Evolutionary conservation across 2,113 vertebrate species (phyloP).

Genomic region (Ptychochromis oligacanthus): DNA sequence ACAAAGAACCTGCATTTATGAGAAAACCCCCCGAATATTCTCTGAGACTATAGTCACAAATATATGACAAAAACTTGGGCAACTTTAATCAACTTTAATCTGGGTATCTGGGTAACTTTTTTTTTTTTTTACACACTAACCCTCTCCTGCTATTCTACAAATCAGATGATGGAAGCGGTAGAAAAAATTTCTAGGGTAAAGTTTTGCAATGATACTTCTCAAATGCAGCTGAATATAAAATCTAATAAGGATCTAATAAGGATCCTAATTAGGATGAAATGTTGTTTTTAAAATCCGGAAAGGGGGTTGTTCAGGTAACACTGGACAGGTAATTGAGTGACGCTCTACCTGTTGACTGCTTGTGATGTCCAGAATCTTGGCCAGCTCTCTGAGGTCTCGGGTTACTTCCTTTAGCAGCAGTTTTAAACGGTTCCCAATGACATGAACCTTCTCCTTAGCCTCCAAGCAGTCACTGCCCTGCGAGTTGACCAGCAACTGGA

Average conservation of each 20-base stretch:
- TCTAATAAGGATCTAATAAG: too few relatives aligned
- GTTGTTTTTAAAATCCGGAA: neutral
- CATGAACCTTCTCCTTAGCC: slow-evolving; percentile 98
- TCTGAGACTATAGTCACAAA: neutral
- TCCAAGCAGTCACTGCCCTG: slow-evolving; percentile 94
- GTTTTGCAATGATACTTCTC: neutral
- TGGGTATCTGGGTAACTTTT: too few relatives aligned
- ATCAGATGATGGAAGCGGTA: neutral
- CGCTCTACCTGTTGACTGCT: slow-evolving; percentile 89
- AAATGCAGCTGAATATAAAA: neutral
- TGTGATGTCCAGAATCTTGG: slow-evolving; percentile 89
- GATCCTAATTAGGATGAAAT: neutral
- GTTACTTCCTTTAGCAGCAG: slow-evolving; percentile 94
- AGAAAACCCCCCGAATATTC: neutral
- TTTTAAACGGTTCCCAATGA: slow-evolving; percentile 95
- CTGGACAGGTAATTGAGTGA: neutral
- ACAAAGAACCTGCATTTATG: too few relatives aligned
- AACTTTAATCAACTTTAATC: too few relatives aligned
- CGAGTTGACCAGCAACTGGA: slow-evolving; percentile 92
- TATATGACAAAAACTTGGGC: too few relatives aligned
- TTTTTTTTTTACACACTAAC: too few relatives aligned
- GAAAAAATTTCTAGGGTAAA: neutral
- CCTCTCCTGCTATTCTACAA: too few relatives aligned
- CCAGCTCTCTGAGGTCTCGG: slow-evolving; percentile 88
- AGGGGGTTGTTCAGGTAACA: neutral